Evolutionary conservation across 92 coral and sea anemone species (phyloP).

Genomic region (Actinostola sp.): DNA sequence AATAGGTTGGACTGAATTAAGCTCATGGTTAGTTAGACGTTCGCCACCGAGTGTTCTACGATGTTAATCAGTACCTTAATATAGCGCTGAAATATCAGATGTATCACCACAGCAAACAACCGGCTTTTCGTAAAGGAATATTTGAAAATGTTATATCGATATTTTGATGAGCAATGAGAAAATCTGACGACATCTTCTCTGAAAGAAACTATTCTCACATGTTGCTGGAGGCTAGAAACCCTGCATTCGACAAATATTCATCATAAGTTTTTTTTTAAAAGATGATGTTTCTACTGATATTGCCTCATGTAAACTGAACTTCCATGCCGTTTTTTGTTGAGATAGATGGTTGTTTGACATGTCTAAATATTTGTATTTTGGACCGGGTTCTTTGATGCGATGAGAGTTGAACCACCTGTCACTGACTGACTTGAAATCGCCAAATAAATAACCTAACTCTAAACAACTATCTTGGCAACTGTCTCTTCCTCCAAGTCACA

Average conservation of each 20-base stretch:
- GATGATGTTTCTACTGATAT: no score
- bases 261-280: no score
- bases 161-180: not conserved
- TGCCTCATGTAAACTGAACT: no score
- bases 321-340: not conserved
- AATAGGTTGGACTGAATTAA: no score
- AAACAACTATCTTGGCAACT: not conserved
- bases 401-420: constrained; percentile 20
- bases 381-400: constrained; percentile 18
- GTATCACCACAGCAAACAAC: not conserved
- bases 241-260: no score
- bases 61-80: no score
- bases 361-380: constrained; percentile 21
- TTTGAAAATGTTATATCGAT: not conserved
- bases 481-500: no score
- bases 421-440: not conserved
- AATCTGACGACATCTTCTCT: constrained; percentile 24
- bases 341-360: not conserved
- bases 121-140: no score
- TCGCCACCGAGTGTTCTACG: no score
- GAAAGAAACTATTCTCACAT: not conserved
- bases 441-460: not conserved
- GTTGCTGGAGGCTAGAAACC: no score
- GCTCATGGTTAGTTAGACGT: no score
- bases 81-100: no score